These are phyloP conservation scores for Catharus ustulatus DNA, from an alignment of 2,797 vertebrate species.

Conservation along the genomic window DNA sequence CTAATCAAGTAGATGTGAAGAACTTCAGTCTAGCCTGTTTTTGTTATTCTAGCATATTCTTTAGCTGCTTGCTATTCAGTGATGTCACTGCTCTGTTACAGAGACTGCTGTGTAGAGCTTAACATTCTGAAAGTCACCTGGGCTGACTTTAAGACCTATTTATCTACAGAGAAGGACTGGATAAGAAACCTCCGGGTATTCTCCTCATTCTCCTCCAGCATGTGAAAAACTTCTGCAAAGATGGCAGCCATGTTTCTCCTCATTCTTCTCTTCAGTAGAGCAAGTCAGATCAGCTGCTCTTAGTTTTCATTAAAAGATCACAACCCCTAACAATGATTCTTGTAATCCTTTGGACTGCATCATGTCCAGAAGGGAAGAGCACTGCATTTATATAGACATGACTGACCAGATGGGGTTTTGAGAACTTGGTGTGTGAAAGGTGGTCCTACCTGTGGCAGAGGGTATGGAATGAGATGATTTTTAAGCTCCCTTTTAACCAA, in stretches of 20 bases:
- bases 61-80: neutral
- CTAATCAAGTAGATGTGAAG: neutral
- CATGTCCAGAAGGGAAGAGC: neutral
- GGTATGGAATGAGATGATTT: neutral
- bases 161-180: neutral
- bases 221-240: neutral
- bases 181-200: neutral
- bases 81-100: neutral
- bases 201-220: neutral
- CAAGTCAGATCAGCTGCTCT: neutral
- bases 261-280: neutral
- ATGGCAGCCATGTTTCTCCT: neutral
- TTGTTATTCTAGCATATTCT: neutral
- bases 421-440: neutral
- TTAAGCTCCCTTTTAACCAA: neutral
- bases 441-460: neutral
- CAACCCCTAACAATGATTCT: neutral
- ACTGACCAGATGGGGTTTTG: neutral
- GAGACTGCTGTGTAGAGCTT: neutral
- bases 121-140: neutral
- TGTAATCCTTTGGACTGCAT: neutral
- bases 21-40: neutral
- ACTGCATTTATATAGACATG: rapidly evolving
- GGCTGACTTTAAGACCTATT: neutral
- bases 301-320: neutral